phyloP scores from a whole-genome alignment of 2,888 invertebrate genomes.

The Clistopyga incitator region DNA sequence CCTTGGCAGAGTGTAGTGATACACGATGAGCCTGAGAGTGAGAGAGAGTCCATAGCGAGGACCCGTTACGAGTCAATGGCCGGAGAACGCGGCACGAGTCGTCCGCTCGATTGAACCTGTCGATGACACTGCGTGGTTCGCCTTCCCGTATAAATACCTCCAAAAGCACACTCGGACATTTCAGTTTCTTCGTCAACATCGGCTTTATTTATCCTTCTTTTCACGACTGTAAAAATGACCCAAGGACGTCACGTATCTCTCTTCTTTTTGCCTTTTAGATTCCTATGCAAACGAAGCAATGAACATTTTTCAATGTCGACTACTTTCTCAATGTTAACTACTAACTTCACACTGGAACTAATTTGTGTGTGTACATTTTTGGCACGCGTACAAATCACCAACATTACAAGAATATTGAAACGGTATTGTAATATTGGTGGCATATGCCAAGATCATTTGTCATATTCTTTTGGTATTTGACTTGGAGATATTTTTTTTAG shows the following conservation, averaged over 20 bases:
- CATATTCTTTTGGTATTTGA: too few species aligned
- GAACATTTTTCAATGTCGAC: not conserved
- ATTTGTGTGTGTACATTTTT: not conserved
- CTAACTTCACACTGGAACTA: not conserved
- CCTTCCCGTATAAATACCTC: constrained; percentile 67
- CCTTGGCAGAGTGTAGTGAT: constrained; percentile 26
- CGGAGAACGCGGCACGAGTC: constrained; percentile 71
- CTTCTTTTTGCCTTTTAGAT: constrained; percentile 12
- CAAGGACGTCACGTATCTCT: not conserved
- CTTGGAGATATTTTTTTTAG: too few species aligned
- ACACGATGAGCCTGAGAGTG: constrained; percentile 46
- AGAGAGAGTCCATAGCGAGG: constrained; percentile 70
- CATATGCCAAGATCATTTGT: not conserved
- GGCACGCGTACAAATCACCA: not conserved
- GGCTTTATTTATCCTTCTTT: not conserved
- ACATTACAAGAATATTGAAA: not conserved
- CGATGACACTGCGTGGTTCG: constrained; percentile 71
- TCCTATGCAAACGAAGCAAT: constrained; percentile 18
- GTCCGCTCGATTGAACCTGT: constrained; percentile 74
- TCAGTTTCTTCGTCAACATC: constrained; percentile 6
- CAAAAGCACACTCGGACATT: constrained; percentile 17
- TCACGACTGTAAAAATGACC: not conserved
- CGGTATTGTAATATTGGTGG: too few species aligned
- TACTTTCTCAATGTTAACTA: constrained; percentile 11
- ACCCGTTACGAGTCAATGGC: constrained; percentile 82